Percentiles rank a stretch among this genome's conserved stretches.
Conservation (phyloP, 2,113 vertebrate genomes). For the Chlorodrepanis virens region DNA sequence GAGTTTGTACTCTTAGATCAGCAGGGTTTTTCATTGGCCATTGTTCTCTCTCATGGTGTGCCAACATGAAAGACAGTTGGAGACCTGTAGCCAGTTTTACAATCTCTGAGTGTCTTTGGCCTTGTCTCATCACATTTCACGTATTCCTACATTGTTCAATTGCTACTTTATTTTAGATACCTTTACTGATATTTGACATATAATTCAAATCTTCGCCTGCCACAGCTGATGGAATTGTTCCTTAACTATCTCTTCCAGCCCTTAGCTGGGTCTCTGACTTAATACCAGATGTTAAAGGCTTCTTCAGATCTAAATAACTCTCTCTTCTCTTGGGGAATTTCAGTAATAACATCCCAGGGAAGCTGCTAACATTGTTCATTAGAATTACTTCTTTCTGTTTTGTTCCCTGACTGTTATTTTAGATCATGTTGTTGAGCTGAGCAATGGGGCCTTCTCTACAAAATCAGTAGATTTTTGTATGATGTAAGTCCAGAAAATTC, state of each 20-base stretch:
- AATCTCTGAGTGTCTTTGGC: background rate
- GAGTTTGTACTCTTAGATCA: background rate
- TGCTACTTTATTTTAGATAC: background rate
- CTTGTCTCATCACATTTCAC: background rate
- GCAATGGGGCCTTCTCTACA: background rate
- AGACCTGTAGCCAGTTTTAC: background rate
- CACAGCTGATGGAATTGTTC: background rate
- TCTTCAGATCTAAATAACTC: background rate
- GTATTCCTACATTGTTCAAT: background rate
- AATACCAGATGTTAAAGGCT: background rate
- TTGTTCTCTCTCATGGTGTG: rapidly evolving
- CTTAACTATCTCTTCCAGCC: background rate
- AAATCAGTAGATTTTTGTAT: background rate
- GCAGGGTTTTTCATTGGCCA: background rate
- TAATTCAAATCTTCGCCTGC: background rate
- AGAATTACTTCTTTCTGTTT: background rate
- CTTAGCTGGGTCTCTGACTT: background rate
- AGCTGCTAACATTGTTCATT: background rate
- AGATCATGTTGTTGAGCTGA: background rate
- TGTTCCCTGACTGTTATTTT: background rate
- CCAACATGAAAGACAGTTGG: background rate
- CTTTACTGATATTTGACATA: background rate
- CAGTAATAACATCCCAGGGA: background rate
- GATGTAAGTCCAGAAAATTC: background rate
- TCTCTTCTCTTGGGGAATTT: background rate